Conservation (phyloP, 2,888 invertebrate genomes). For the Siphonodentalium dalli region DNA sequence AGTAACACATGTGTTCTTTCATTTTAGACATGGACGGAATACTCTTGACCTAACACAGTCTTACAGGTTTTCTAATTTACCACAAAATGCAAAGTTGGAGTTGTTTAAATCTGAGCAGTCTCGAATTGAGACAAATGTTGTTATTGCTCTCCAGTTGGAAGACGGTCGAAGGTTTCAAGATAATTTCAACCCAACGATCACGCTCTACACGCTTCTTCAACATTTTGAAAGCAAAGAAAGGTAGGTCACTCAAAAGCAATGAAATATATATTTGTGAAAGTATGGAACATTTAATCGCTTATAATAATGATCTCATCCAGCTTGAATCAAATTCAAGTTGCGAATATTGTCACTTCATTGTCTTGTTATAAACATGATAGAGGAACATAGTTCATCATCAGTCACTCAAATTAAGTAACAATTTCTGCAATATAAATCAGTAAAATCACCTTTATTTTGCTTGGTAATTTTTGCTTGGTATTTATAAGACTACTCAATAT, state of each 20-base stretch:
- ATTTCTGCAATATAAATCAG: too few species aligned
- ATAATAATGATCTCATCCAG: too few species aligned
- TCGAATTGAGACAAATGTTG: conserved; percentile 72
- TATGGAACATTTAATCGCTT: too few species aligned
- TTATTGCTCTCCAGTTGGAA: conserved; percentile 79
- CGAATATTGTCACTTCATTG: too few species aligned
- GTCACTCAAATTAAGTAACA: too few species aligned
- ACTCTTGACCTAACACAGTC: conserved; percentile 79
- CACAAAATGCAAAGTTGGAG: conserved; percentile 90
- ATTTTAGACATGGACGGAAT: conserved; percentile 77
- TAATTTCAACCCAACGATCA: conserved; percentile 70
- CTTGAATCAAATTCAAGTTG: too few species aligned
- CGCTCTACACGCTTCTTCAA: conserved; percentile 71
- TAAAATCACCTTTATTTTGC: too few species aligned
- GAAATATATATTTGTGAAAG: conserved; percentile 1
- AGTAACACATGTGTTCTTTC: conserved; percentile 10
- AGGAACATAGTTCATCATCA: too few species aligned
- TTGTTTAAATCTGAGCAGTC: conserved; percentile 75
- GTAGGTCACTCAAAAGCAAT: conserved; percentile 18
- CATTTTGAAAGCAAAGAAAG: conserved; percentile 51
- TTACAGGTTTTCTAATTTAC: conserved; percentile 83
- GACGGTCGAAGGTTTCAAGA: conserved; percentile 73
- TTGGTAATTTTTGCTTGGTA: too few species aligned
- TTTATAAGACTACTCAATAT: too few species aligned
- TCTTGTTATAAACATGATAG: too few species aligned